phyloP scores from a whole-genome alignment of 2,888 invertebrate genomes.

The Rhagonycha lutea region DNA sequence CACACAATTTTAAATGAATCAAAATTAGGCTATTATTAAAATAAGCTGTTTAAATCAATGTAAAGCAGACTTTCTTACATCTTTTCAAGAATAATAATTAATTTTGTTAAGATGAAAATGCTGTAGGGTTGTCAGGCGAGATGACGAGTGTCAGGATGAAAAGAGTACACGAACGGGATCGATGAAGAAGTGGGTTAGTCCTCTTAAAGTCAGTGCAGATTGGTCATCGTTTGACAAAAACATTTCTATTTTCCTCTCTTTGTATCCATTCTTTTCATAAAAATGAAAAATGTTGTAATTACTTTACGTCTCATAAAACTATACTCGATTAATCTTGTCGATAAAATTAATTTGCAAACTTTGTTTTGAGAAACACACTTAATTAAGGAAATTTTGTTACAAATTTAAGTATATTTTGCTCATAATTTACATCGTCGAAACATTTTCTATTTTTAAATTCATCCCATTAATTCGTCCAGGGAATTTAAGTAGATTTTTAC shows the following conservation, averaged over 20 bases:
- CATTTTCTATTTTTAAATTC: neutral
- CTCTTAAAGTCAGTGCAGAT: constrained; percentile 4
- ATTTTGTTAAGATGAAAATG: constrained; percentile 5
- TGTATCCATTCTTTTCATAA: neutral
- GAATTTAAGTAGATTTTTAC: neutral
- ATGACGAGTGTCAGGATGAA: constrained; percentile 11
- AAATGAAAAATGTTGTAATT: neutral
- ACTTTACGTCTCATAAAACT: neutral
- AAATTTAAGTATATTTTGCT: neutral
- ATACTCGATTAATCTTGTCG: neutral
- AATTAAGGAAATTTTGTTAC: neutral
- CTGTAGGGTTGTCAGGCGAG: constrained; percentile 12
- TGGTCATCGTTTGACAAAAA: constrained; percentile 8
- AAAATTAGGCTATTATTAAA: neutral
- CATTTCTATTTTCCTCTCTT: neutral
- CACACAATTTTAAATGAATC: neutral
- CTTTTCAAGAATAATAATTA: constrained; percentile 3
- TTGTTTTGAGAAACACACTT: neutral
- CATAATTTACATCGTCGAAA: neutral
- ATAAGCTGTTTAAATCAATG: neutral
- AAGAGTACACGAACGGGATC: constrained; percentile 11
- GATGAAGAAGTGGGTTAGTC: constrained; percentile 16
- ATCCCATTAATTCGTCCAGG: neutral
- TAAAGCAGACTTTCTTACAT: neutral
- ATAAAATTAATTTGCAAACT: neutral